Evolutionary conservation across 2,113 vertebrate species (phyloP).

Genomic region (Ondatra zibethicus): DNA sequence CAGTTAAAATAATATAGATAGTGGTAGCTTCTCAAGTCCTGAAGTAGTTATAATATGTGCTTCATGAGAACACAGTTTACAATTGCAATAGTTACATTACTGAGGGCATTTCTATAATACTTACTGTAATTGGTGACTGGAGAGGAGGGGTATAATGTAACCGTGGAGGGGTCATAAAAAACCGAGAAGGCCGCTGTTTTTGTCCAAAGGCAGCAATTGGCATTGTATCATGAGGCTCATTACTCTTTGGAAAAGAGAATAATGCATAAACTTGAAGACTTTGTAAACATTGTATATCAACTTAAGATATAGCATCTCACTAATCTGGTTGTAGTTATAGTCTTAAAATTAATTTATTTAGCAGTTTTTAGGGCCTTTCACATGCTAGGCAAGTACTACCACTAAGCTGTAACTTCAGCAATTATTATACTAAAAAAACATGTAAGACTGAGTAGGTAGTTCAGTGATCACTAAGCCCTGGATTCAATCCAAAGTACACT

Average conservation of each 20-base stretch:
- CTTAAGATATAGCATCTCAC: not conserved
- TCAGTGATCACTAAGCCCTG: not conserved
- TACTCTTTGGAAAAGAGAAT: conserved; percentile 89
- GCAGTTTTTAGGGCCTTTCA: not conserved
- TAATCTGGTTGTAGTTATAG: not conserved
- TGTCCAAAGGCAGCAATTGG: conserved; percentile 98
- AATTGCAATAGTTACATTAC: not conserved
- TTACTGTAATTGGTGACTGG: conserved; percentile 94
- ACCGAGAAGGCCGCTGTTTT: conserved; percentile 95
- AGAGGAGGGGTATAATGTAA: conserved; percentile 90
- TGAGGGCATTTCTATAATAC: conserved; percentile 1
- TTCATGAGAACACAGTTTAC: not conserved
- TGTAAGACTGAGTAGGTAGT: not conserved
- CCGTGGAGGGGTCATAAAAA: conserved; percentile 95
- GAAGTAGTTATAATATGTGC: not conserved
- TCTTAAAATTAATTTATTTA: not conserved
- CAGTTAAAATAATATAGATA: conserved; percentile 5
- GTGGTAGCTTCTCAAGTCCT: not conserved
- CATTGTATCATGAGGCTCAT: conserved; percentile 98
- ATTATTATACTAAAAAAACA: too few relatives aligned
- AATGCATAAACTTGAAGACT: conserved; percentile 51
- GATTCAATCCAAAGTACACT: not conserved
- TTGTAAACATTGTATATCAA: conserved; percentile 44
- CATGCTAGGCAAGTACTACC: not conserved
- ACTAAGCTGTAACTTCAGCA: not conserved